Evolutionary conservation across 2,113 vertebrate species (phyloP).

Genomic region (Microtus richardsoni): DNA sequence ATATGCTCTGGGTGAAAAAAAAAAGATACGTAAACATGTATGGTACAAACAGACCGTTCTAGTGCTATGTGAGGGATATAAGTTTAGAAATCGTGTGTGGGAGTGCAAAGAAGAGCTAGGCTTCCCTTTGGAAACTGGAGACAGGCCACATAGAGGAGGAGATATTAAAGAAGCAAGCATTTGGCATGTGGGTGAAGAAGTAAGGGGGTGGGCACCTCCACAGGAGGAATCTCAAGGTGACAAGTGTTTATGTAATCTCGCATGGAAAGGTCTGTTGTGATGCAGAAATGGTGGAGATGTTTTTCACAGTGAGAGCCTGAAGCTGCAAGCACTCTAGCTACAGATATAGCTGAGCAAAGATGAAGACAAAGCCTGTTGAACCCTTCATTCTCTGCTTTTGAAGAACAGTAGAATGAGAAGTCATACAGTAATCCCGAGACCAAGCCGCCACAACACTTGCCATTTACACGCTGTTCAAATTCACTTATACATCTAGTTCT

Average conservation of each 20-base stretch:
- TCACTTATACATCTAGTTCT: neutral
- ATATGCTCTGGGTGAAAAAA: neutral
- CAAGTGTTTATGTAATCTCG: neutral
- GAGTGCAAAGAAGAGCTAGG: slow-evolving; percentile 11
- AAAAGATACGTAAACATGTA: neutral
- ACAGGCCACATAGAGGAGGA: slow-evolving; percentile 27
- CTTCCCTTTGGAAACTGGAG: slow-evolving; percentile 18
- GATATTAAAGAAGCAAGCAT: slow-evolving; percentile 47
- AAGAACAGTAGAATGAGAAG: neutral
- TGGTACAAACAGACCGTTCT: slow-evolving; percentile 8
- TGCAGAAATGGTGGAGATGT: neutral
- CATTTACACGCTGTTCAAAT: neutral
- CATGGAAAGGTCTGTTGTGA: neutral
- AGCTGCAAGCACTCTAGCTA: neutral
- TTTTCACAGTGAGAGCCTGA: neutral
- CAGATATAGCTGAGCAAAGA: neutral
- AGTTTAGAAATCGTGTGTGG: slow-evolving; percentile 36
- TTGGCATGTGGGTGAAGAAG: slow-evolving; percentile 52
- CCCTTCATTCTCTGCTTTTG: neutral
- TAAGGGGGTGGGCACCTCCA: neutral
- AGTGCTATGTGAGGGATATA: neutral
- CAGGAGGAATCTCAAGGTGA: slow-evolving; percentile 33
- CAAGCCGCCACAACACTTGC: neutral
- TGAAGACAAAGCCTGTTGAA: neutral
- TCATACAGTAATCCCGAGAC: neutral